Base-by-base conservation (phyloP, 2,113 vertebrate genomes). In the Sialia sialis region DNA sequence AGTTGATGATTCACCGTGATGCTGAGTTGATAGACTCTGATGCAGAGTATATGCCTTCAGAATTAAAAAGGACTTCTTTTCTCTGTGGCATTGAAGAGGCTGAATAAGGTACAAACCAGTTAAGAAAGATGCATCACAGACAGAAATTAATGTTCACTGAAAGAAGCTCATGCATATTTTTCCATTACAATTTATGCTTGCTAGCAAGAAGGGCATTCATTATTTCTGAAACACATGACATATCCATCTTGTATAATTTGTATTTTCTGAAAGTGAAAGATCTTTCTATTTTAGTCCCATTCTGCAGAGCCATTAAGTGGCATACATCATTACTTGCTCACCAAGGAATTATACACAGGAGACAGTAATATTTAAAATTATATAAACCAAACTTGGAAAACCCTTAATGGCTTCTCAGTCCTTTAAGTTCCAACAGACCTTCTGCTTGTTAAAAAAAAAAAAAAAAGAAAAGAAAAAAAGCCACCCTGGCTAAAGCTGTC, bases 301-400 rank as follows among this genome's bases (percentile, higher is more conserved):
- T 85, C 62, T 88, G 32, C 75, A 87, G 39, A 90, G 70, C 26
- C 38, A 84, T 74, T 94, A 90, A 83, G 41, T 39, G 36, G 27
- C 60, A 95, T 88, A 86, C 76, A 77, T 84, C 90, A 92, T 83
- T 80, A 77, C 52, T 48, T 88, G 73, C 43, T 92, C 51, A 86
- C 83, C 2, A 0, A 94, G 56, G 51, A 63, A 46, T 74, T 90
- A 63, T 7, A 63, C 55, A 77, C 34, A 74, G 51, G 73, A 87
- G 26, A 83, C 27, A 51, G 8, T 18, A 83, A 77, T 38, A 88
- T 38, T 79, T 58, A 54, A 62, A 90, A 56, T 66, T 0, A 86
- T 80, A 83, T 90, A 93, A 88, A 62, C 23, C 23, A 69, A 82
- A 77, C 44, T 36, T 39, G 66, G 46, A 74, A 84, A 78, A 63